Evolutionary conservation across 1,140 invertebrate species (phyloP), one percentile per base, ranked within the genome.

Genomic region (Pectinophora gossypiella): DNA sequence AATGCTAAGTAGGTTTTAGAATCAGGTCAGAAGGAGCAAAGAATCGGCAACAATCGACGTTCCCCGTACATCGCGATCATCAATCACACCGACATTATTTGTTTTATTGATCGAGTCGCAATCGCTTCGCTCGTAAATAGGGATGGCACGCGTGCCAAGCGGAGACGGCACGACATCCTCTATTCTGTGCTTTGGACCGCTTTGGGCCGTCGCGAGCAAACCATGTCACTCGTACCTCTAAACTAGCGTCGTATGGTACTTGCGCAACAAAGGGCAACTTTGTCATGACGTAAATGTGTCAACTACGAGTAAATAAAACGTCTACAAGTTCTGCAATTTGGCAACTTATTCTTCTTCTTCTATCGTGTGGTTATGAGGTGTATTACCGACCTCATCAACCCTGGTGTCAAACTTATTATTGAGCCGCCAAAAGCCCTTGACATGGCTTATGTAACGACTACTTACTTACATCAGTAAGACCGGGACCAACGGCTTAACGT

Each of bases 81-180:
- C 74, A 76, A 83, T 83, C 79, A 83, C 70, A 51, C 27, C 58
- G 68, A 60, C 68, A 75, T 72, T 83, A 79, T 83, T 79, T 76
- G 69, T 72, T 64, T 35, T 74, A 82, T 82, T 68, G 79, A 83
- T 76, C 65, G 72, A 10, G 57, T 66, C 56, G 48, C 51, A 57
- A 68, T 68, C 62, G 56, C 46, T 59, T 56, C 51, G 56, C 56
- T n/a, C 50, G 64, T 49, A 54, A 73, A 66, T 63, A 66, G 52
- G 66, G 59, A 62, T 63, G 50, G 38, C 1, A 2, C 3, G 10
- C 19, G 76, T 83, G 56, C 79, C 79, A 74, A 51, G 16, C 64
- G 45, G 73, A 10, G 76, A 68, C 52, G 55, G 70, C 54, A 64
- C 71, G 51, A 54, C 54, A 62, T 42, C 46, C 53, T 51, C 59